Percentiles rank a stretch among this genome's conserved stretches.
These are phyloP conservation scores for Glomeris maerens DNA, from an alignment of 1,140 invertebrate species.

Conservation along the genomic window DNA sequence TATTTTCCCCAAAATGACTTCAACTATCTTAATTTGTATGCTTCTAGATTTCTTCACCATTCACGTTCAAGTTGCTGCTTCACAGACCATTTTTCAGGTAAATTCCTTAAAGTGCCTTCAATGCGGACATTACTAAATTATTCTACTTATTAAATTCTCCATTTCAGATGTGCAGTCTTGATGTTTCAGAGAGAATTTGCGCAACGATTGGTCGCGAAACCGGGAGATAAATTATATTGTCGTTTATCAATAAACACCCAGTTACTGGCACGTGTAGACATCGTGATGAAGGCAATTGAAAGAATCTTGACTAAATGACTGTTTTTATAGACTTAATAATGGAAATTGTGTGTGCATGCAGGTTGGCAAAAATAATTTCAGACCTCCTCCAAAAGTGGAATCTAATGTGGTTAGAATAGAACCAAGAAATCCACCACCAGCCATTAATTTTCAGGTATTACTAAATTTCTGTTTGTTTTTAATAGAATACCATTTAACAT, in stretches of 20 bases:
- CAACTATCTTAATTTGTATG: constrained; percentile 10
- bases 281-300: constrained; percentile 79
- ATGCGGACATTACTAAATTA: background rate
- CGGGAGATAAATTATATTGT: constrained; percentile 95
- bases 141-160: constrained; percentile 3
- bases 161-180: constrained; percentile 73
- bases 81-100: constrained; percentile 49
- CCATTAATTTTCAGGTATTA: constrained; percentile 70
- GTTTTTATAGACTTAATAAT: constrained; percentile 4
- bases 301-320: constrained; percentile 8
- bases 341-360: too few species aligned
- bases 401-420: constrained; percentile 97
- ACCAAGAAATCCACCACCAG: constrained; percentile 87
- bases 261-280: constrained; percentile 81
- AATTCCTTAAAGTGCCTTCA: constrained; percentile 4
- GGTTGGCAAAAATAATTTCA: constrained; percentile 96
- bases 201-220: constrained; percentile 86
- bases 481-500: background rate
- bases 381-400: constrained; percentile 96
- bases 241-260: constrained; percentile 94
- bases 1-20: background rate
- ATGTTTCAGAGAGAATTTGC: constrained; percentile 99
- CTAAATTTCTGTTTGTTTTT: constrained; percentile 7
- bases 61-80: constrained; percentile 92
- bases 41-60: constrained; percentile 83